Conservation (phyloP, 2,113 vertebrate species). For the Etia nguti region DNA sequence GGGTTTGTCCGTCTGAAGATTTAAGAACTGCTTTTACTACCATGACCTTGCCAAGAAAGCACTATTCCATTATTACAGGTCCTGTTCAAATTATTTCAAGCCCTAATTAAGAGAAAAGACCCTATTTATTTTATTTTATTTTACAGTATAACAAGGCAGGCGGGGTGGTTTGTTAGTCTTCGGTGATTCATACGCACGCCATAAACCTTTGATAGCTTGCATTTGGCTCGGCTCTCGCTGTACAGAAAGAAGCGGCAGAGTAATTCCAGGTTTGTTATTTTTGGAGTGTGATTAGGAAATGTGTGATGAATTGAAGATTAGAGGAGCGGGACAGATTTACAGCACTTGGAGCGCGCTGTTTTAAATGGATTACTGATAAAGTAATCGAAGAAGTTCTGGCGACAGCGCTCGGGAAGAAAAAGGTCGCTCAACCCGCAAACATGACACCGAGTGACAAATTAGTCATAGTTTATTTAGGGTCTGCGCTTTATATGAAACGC, state of each 20-base stretch:
- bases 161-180: conserved; percentile 25
- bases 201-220: conserved; percentile 33
- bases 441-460: conserved; percentile 30
- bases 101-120: conserved; percentile 40
- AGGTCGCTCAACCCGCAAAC: conserved; percentile 27
- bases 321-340: conserved; percentile 43
- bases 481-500: neutral
- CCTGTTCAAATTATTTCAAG: conserved; percentile 25
- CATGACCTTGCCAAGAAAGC: conserved; percentile 24
- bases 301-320: conserved; percentile 56
- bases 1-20: conserved; percentile 34
- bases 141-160: conserved; percentile 8
- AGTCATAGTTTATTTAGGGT: conserved; percentile 49
- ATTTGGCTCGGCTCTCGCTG: conserved; percentile 8
- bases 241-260: neutral
- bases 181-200: conserved; percentile 13
- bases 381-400: conserved; percentile 56
- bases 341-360: neutral
- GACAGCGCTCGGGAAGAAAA: neutral
- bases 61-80: conserved; percentile 13
- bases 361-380: conserved; percentile 53
- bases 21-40: conserved; percentile 36
- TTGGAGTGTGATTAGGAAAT: conserved; percentile 52
- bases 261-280: conserved; percentile 61
- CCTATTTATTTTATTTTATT: neutral